Evolutionary conservation across 2,797 vertebrate species (phyloP), one percentile per base, ranked within the genome.

Genomic region (Buceros bicornis): DNA sequence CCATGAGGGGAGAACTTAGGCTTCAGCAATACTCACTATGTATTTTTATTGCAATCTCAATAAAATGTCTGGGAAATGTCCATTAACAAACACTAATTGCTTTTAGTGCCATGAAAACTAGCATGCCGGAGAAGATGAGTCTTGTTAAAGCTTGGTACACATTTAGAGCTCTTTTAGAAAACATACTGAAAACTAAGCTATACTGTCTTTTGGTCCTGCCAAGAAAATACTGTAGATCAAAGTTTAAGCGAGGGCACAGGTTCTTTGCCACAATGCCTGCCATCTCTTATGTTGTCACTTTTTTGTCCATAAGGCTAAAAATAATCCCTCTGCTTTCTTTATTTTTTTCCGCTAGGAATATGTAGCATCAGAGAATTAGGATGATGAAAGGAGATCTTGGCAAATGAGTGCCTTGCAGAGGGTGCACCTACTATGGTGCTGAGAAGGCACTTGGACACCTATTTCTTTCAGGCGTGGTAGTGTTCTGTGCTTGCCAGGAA

Each of bases 11-110:
- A 85, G 18, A 66, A 67, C 73, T 40, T 80, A 22, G 1, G 0
- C 6, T 77, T 16, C 0, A 1, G 10, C 3, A 56, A 4, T 33
- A 11, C 3, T 77, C 3, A 2, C 5, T 20, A 1, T 37, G 24
- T 40, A 2, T 40, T 87, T 82, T 71, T 57, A 43, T 60, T 82
- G 11, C 50, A 70, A 4, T n/a, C 6, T 71, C 33, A 87, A 10
- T 67, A 50, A 61, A 77, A 57, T 42, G 18, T 57, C 48, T 64
- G 57, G 22, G 19, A 90, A 67, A 31, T 60, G 13, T 24, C 24
- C 5, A 2, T 71, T 42, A 60, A 20, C 3, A 72, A n/a, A 3
- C 8, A 3, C 14, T 57, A 31, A 54, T 73, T 37, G 16, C 10
- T 86, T 16, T 74, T 54, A 54, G 33, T 33, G 33, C 22, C 25